phyloP scores from a whole-genome alignment of 2,888 invertebrate species.

The Tenthredo amoena region DNA sequence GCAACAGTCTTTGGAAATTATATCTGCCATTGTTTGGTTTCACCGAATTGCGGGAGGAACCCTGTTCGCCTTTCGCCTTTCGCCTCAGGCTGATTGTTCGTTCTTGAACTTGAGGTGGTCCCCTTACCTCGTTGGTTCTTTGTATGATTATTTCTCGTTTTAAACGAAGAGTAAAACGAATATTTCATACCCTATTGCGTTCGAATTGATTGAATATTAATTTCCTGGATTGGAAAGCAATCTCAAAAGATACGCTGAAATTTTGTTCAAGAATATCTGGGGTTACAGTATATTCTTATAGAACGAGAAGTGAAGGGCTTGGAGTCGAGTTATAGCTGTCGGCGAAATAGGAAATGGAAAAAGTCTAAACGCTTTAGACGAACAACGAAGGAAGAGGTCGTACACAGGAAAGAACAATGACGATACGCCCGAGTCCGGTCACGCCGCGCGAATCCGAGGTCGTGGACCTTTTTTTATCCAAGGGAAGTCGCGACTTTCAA shows the following conservation, averaged over 20 bases:
- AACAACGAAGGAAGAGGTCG: slow-evolving; percentile 8
- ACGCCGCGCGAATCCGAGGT: slow-evolving; percentile 50
- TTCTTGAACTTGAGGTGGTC: slow-evolving; percentile 64
- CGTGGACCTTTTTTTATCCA: slow-evolving; percentile 39
- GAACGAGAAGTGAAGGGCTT: not conserved
- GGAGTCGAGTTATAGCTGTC: not conserved
- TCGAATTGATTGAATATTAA: not conserved
- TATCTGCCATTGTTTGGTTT: slow-evolving; percentile 5
- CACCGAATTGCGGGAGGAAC: slow-evolving; percentile 5
- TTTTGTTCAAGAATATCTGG: not conserved
- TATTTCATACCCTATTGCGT: not conserved
- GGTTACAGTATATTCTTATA: not conserved
- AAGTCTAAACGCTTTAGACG: slow-evolving; percentile 14
- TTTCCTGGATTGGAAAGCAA: not conserved
- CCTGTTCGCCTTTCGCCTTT: not conserved
- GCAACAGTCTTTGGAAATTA: not conserved
- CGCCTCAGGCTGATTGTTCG: slow-evolving; percentile 24
- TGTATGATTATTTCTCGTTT: not conserved
- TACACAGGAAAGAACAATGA: slow-evolving; percentile 37
- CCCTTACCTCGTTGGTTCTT: not conserved
- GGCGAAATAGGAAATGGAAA: slow-evolving; percentile 26
- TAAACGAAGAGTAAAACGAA: not conserved
- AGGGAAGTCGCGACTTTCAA: slow-evolving; percentile 48
- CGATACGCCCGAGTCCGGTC: slow-evolving; percentile 43
- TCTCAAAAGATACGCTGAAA: not conserved